Evolutionary conservation across 2,888 invertebrate genomes (phyloP).

Genomic region (Busseola fusca): DNA sequence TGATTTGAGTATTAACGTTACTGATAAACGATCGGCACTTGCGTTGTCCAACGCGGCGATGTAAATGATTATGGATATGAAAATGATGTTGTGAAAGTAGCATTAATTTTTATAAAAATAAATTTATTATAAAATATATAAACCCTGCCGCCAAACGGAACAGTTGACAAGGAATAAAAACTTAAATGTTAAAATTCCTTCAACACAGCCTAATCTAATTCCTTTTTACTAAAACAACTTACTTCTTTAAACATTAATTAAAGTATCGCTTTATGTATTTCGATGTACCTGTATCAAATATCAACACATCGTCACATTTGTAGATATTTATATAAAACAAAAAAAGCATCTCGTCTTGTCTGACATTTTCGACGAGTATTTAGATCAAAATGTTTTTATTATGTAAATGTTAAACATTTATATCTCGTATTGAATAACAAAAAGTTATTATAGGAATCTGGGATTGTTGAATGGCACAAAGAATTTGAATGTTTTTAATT

Average conservation of each 20-base stretch:
- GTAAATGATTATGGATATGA: constrained; percentile 1
- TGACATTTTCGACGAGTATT: constrained; percentile 53
- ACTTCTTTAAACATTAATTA: constrained; percentile 6
- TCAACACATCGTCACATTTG: background rate
- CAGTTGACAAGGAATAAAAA: background rate
- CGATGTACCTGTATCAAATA: background rate
- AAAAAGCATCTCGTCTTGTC: constrained; percentile 7
- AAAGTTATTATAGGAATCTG: constrained; percentile 38
- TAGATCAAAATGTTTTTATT: constrained; percentile 48
- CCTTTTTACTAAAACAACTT: background rate
- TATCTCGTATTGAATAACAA: constrained; percentile 23
- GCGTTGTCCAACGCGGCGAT: constrained; percentile 43
- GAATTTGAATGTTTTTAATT: background rate
- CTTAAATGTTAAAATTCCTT: background rate
- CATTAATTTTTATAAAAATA: constrained; percentile 1
- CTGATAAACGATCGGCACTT: constrained; percentile 57
- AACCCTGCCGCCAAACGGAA: background rate
- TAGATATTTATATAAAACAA: constrained; percentile 1
- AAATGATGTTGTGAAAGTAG: constrained; percentile 12
- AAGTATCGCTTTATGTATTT: background rate
- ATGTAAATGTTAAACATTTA: constrained; percentile 39
- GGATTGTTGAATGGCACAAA: constrained; percentile 19
- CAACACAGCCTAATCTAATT: constrained; percentile 4
- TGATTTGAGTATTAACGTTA: constrained; percentile 56
- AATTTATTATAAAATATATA: background rate